Evolutionary conservation across 2,797 vertebrate genomes (phyloP), one percentile per base, ranked within the genome.

Genomic region (Hybognathus amarus): DNA sequence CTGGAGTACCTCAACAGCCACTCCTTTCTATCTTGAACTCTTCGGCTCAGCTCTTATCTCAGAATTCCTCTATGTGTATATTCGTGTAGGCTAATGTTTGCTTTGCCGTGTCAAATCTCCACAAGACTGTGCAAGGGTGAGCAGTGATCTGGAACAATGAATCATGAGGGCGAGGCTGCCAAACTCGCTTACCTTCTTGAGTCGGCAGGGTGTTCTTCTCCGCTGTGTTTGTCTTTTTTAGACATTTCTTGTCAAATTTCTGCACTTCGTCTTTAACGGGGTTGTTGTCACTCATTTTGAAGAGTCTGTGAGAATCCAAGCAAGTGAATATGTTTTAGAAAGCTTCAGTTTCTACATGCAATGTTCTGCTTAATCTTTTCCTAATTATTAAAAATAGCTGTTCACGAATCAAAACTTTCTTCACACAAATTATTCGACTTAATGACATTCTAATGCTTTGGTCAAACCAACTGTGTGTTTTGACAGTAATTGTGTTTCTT

Each of bases 271-370:
- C 0, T 0, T 77, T 91, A 56, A 94, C 81, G 15, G 84, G 80
- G 3, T 90, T 90, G 3, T 90, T 89, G 78, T 91, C 92, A 0
- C 59, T 54, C 94, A 94, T 95, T 86, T 90, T 93, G 88, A 63
- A 85, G 20, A 77, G 64, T 84, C 87, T 90, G 92, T 91, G 63
- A 63, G 24, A 42, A 76, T 24, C 38, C 36, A 80, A 20, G 70
- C 30, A 38, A 68, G 3, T 33, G 1, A 54, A 66, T 52, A 11
- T 0, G 38, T 77, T 77, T 61, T 30, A 8, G 40, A 4, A 18
- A 52, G 12, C 3, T 47, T 18, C 22, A 38, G 15, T n/a, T 22
- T n/a, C 15, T 30, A 11, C 6, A 63, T 59, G 52, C 36, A 42
- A n/a, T 13, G 13, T 52, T n/a, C 9, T 9, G 22, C 36, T 76